Evolutionary conservation across 2,888 invertebrate species (phyloP).

Genomic region (Scelioninae gen. 2): DNA sequence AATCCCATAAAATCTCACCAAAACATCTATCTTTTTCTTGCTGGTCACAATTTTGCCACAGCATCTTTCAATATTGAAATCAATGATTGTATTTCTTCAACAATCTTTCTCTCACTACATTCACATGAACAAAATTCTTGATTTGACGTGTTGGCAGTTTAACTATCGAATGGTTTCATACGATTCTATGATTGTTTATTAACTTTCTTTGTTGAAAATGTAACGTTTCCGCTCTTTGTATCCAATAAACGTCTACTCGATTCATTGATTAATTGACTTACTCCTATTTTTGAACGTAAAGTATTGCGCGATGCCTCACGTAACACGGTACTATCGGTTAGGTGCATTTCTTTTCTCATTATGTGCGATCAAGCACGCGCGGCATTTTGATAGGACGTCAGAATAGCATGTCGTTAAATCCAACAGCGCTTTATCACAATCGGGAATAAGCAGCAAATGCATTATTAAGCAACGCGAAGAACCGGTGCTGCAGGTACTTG

Average conservation of each 20-base stretch:
- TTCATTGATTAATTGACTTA: conserved; percentile 4
- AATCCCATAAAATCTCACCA: no score
- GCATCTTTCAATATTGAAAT: no score
- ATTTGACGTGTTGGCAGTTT: no score
- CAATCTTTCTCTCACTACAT: no score
- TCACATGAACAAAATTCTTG: no score
- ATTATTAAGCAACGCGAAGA: conserved; percentile 44
- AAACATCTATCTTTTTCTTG: no score
- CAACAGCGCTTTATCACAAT: conserved; percentile 49
- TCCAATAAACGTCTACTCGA: not conserved
- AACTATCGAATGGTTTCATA: no score
- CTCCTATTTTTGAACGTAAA: not conserved
- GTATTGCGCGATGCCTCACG: conserved; percentile 4
- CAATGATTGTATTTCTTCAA: no score
- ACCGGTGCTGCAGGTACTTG: conserved; percentile 43
- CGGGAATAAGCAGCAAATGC: conserved; percentile 36
- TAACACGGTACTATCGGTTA: conserved; percentile 12
- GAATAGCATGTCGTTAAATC: conserved; percentile 30
- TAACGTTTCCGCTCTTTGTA: not conserved
- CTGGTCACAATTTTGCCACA: no score
- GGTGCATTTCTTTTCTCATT: conserved; percentile 25
- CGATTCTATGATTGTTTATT: no score
- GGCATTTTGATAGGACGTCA: conserved; percentile 42
- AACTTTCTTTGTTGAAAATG: no score
- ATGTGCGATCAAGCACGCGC: conserved; percentile 16